Conservation (phyloP, 2,113 vertebrate species). For the Aegithalos caudatus region DNA sequence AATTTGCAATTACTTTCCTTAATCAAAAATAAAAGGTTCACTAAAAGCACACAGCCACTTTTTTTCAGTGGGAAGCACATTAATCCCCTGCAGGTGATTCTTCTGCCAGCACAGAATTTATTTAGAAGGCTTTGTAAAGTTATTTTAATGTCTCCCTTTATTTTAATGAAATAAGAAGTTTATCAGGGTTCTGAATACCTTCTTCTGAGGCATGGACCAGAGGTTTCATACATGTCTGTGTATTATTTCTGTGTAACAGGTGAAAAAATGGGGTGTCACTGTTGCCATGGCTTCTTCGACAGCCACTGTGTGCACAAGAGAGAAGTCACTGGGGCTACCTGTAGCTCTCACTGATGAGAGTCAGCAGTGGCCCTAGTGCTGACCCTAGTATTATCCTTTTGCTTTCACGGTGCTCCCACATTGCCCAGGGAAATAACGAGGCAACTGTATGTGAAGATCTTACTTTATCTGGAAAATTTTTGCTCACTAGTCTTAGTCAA, state of each 20-base stretch:
- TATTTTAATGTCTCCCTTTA: not conserved
- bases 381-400: not conserved
- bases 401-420: not conserved
- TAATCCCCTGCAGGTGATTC: not conserved
- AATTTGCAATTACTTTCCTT: not conserved
- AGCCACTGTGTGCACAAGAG: too few relatives aligned
- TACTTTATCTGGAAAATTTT: not conserved
- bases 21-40: not conserved
- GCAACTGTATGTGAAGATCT: not conserved
- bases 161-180: not conserved
- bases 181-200: not conserved
- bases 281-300: not conserved
- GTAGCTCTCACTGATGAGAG: not conserved
- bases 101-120: not conserved
- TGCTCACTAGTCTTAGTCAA: not conserved
- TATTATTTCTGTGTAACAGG: not conserved
- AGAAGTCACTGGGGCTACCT: not conserved
- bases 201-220: not conserved
- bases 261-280: not conserved
- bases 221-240: not conserved
- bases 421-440: not conserved
- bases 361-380: not conserved
- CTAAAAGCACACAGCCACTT: not conserved
- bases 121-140: not conserved
- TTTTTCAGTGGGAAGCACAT: not conserved